A percentile compares a stretch with the other conserved stretches of the same genome.
phyloP scores from a whole-genome alignment of 1,140 invertebrate species.

The Maconellicoccus hirsutus region DNA sequence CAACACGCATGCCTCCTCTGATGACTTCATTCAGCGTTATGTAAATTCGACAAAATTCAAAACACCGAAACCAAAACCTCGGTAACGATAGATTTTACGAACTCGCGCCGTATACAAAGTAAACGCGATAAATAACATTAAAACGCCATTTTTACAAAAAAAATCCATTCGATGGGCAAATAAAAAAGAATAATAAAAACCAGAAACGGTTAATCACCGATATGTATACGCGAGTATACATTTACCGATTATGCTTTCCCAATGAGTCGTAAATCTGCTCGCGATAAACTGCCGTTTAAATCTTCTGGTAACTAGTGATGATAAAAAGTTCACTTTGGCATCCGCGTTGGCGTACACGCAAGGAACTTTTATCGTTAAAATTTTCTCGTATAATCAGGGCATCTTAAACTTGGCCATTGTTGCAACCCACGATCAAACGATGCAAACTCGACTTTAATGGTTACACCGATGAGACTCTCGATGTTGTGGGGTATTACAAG shows the following conservation, averaged over 20 bases:
- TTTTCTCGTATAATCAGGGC: no score
- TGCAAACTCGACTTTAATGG: no score
- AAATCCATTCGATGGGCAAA: neutral
- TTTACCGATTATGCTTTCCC: neutral
- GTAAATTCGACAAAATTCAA: no score
- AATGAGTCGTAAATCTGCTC: neutral
- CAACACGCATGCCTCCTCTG: no score
- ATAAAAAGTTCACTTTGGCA: neutral
- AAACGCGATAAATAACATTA: slow-evolving; percentile 7
- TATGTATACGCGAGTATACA: neutral
- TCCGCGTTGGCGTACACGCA: neutral
- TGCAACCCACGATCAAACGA: no score
- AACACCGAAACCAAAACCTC: no score
- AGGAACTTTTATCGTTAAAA: no score
- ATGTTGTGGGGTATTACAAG: no score
- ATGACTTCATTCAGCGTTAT: no score
- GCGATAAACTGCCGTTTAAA: slow-evolving; percentile 1
- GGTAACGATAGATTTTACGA: no score
- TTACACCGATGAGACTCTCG: no score
- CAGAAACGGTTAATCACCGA: slow-evolving; percentile 5
- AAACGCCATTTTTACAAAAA: neutral
- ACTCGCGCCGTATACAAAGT: neutral
- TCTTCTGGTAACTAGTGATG: neutral
- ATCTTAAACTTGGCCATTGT: no score
- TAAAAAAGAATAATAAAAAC: neutral